These are phyloP conservation scores for Sinosuthora webbiana DNA, from an alignment of 2,113 vertebrate genomes.

Conservation along the genomic window DNA sequence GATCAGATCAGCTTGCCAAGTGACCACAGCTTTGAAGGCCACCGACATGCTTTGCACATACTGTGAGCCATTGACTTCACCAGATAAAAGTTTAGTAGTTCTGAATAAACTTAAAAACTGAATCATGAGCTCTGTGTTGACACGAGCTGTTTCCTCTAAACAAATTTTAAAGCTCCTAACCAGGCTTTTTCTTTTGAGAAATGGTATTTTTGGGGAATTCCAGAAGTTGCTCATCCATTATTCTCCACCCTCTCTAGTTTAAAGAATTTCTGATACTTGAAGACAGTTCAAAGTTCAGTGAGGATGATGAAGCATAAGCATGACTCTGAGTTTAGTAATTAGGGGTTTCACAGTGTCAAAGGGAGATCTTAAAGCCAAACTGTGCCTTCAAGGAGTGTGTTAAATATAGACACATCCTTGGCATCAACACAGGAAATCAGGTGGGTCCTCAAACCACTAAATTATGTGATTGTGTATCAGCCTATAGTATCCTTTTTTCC, in stretches of 20 bases:
- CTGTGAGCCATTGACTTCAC: conserved; percentile 53
- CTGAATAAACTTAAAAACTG: conserved; percentile 55
- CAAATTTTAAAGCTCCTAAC: background rate
- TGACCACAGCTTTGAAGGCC: conserved; percentile 59
- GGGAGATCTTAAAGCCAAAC: background rate
- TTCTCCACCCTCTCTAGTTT: background rate
- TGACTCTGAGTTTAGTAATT: background rate
- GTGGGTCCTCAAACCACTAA: background rate
- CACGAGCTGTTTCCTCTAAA: background rate
- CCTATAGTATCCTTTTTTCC: background rate
- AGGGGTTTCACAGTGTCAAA: background rate
- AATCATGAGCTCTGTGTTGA: conserved; percentile 25
- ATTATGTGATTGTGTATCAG: background rate
- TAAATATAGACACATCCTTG: background rate
- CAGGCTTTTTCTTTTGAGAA: background rate
- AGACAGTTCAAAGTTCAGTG: background rate
- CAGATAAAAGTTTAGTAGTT: conserved; percentile 49
- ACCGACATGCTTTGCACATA: conserved; percentile 16
- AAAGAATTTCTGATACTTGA: background rate
- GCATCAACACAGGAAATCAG: background rate
- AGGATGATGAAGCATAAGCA: background rate
- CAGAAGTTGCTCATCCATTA: background rate
- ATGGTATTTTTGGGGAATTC: background rate
- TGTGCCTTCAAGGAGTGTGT: background rate
- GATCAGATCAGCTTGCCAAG: conserved; percentile 66